phyloP scores from a whole-genome alignment of 1,140 invertebrate species.

The Druon quercuslanigerum region DNA sequence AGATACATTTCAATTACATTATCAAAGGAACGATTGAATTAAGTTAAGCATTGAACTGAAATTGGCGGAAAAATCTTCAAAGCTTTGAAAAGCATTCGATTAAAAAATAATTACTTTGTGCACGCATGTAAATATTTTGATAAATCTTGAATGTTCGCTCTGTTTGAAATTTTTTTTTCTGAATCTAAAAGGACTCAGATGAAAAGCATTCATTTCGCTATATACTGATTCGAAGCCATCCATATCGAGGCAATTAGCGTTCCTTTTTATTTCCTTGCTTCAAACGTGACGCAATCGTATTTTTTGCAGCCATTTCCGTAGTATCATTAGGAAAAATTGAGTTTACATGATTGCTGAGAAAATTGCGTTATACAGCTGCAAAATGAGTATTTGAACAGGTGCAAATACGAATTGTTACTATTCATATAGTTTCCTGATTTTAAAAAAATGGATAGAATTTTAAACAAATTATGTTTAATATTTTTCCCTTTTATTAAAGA shows the following conservation, averaged over 20 bases:
- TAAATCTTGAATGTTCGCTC: too few species aligned
- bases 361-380: background rate
- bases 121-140: too few species aligned
- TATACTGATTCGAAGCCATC: background rate
- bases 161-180: too few species aligned
- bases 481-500: too few species aligned
- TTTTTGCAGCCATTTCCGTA: constrained; percentile 19
- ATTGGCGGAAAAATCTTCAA: too few species aligned
- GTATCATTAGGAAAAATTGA: constrained; percentile 26
- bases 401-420: background rate
- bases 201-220: background rate
- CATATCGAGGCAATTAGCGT: constrained; percentile 10
- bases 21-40: too few species aligned
- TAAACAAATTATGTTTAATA: background rate
- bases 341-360: constrained; percentile 8
- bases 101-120: too few species aligned
- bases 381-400: background rate
- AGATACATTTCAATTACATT: too few species aligned
- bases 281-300: constrained; percentile 20
- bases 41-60: too few species aligned
- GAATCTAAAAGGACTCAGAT: background rate
- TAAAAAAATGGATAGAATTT: background rate
- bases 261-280: constrained; percentile 3
- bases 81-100: too few species aligned
- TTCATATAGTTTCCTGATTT: background rate